Conservation (phyloP, 2,113 vertebrate genomes). For the Lanius ludovicianus region DNA sequence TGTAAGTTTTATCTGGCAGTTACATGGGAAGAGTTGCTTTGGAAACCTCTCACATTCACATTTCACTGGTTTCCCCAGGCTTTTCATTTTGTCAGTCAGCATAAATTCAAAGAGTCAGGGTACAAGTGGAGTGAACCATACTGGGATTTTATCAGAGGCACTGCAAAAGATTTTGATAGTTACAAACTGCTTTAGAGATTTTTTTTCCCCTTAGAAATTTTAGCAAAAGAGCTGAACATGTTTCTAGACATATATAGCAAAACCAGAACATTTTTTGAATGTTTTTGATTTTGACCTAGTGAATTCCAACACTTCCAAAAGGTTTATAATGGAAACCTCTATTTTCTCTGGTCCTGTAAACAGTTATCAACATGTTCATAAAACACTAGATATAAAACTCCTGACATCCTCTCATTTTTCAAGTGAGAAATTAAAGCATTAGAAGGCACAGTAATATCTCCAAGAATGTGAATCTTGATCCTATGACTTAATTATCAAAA, state of each 20-base stretch:
- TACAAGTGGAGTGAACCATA: background rate
- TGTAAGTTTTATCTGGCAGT: background rate
- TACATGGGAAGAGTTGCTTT: background rate
- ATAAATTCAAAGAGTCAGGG: background rate
- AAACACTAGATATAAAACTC: background rate
- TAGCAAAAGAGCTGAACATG: background rate
- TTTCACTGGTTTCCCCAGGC: background rate
- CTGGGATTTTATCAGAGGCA: background rate
- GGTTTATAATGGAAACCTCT: background rate
- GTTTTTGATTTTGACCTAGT: background rate
- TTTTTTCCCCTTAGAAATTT: background rate
- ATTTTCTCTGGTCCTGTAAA: background rate
- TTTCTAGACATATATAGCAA: background rate
- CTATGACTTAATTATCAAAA: background rate
- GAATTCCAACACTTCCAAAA: background rate
- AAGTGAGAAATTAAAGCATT: background rate
- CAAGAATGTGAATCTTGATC: background rate
- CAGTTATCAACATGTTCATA: background rate
- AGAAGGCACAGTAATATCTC: background rate
- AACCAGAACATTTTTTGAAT: background rate
- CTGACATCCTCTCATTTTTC: background rate
- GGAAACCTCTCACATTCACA: background rate
- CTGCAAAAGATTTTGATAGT: background rate
- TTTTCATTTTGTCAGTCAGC: background rate
- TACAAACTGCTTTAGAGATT: background rate